Conservation (phyloP, 2,797 vertebrate genomes). For the Ispidina lecontei region DNA sequence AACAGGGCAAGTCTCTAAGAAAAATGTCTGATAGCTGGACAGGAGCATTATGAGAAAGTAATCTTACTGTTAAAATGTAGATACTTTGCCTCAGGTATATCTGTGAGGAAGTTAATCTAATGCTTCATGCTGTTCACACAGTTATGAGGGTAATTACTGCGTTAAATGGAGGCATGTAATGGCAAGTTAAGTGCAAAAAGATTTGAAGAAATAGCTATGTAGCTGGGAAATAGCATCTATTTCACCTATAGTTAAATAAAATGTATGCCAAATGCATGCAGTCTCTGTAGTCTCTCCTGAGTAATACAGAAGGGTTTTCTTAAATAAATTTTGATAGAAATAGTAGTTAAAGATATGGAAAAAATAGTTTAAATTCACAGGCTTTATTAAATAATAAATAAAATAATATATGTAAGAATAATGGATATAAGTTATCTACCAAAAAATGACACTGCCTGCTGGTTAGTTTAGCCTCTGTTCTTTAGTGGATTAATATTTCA, state of each 20-base stretch:
- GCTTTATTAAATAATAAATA: not conserved
- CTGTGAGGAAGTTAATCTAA: not conserved
- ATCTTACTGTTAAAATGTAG: not conserved
- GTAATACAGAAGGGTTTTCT: not conserved
- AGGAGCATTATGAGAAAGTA: not conserved
- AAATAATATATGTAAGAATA: not conserved
- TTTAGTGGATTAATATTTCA: not conserved
- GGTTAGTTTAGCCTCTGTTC: not conserved
- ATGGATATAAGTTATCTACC: not conserved
- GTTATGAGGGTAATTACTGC: not conserved
- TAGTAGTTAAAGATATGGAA: not conserved
- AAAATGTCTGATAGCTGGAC: not conserved
- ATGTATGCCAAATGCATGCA: not conserved
- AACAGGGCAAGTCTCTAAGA: not conserved
- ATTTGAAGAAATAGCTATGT: not conserved
- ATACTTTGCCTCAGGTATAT: not conserved
- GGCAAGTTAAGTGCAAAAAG: not conserved
- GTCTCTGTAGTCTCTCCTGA: not conserved
- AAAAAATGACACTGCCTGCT: not conserved
- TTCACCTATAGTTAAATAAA: not conserved
- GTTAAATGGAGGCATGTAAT: not conserved
- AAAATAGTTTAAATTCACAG: not conserved
- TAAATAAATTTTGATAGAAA: not conserved
- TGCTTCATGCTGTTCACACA: not conserved
- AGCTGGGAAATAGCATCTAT: not conserved